Evolutionary conservation across 2,888 invertebrate species (phyloP), one percentile per base, ranked within the genome.

Genomic region (Oscheius sp.): DNA sequence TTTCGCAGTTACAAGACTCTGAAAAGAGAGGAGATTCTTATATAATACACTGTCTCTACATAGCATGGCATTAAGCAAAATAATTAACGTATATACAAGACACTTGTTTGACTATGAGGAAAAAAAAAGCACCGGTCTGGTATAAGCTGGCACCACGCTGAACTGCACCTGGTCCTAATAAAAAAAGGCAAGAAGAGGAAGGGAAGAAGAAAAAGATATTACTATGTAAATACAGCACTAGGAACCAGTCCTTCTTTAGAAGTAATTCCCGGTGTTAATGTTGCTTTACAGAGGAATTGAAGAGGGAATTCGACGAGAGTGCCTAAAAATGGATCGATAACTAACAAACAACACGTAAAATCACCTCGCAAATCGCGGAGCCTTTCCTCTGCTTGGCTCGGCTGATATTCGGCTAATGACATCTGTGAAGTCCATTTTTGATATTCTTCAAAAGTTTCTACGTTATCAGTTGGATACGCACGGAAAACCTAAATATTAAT

Each of bases 181-280:
- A 17, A 36, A 32, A 38, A 26, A 38, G 38, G 59, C 38, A 59
- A 59, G 54, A 32, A 28, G 17, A 44, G n/a, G 30, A 41, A 12
- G 12, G 57, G n/a, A 22, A 17, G 22, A 24, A 24, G 41, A 24
- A 14, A 20, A 17, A 33, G n/a, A 28, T 26, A 32, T 51, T 26
- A 9, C 71, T 72, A 84, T 17, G 94, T 95, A 95, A 96, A 97
- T 22, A 96, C 89, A 1, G 92, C 90, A 32, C 92, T 93, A 2
- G 96, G 96, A 90, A 95, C 91, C 84, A 96, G 91, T 54, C 93
- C 93, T 87, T 96, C 95, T 87, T 93, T 93, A 22, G 93, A 92
- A 17, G 91, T 91, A 44, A 91, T 90, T 62, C 91, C 91, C 6
- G 95, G 95, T 20, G 92, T 92, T 47, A 95, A 89, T 47, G 90